Evolutionary conservation across 1,140 invertebrate species (phyloP), one percentile per base, ranked within the genome.

Genomic region (Mycetomoellerius zeteki): DNA sequence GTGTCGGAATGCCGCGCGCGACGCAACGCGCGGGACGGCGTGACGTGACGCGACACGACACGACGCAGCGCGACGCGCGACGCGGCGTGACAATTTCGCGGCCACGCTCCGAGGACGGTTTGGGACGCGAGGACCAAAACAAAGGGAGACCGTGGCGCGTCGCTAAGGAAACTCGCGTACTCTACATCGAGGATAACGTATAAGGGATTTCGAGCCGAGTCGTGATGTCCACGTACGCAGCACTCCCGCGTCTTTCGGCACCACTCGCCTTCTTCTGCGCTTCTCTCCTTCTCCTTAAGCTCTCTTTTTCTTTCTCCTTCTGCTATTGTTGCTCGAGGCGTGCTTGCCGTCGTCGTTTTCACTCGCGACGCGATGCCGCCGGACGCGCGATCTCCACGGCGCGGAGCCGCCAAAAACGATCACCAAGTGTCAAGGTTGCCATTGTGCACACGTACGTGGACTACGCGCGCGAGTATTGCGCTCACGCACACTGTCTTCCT

Each of bases 401-500:
- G 82, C 84, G 81, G 77, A 89, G 88, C 88, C 90, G 88, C 88
- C 89, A 91, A 94, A 94, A 92, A 93, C 91, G 92, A 91, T 92
- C 92, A 92, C 87, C 92, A 92, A 94, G 93, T 94, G 94, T 94
- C 93, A 94, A 94, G 93, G 93, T 94, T 94, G 93, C 93, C 93
- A 94, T 94, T 94, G 93, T 93, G 67, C 80, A 93, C 88, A 89
- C 88, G 78, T 80, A 90, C 82, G 73, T 75, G 47, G 33, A 47
- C 69, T 65, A 71, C 72, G 60, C 52, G 77, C 62, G 21, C 33
- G 69, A 7, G 81, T 76, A 88, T 84, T 75, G 60, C 87, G 86
- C 88, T 33, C 82, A 54, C 86, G 54, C 84, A 84, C 47, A 82
- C 65, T 33, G 27, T 54, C 33, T 14, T 73, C 6, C n/a, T 21